Evolutionary conservation across 2,888 invertebrate species (phyloP), one percentile per base, ranked within the genome.

Genomic region (Acleris emargana): DNA sequence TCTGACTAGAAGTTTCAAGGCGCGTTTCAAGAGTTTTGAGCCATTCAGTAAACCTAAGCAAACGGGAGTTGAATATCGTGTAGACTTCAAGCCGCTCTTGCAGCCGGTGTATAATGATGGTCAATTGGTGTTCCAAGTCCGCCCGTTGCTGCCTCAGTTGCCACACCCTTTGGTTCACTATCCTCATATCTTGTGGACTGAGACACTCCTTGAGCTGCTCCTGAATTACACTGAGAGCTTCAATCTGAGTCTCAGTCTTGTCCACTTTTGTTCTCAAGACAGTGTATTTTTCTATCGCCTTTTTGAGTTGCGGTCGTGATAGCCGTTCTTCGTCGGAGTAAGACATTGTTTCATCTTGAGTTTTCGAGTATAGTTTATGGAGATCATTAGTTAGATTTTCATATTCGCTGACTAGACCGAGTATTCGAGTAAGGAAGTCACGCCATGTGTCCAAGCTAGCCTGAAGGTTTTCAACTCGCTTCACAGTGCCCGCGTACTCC

Each of bases 121-220:
- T 94, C 1, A 97, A 87, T 79, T 97, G 96, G 74, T 97, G 96
- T 74, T 97, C 96, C 3, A 97, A 84, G 73, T 97, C 97, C 0
- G 95, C 95, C 72, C 97, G 95, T 75, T 96, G 96, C 79, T 97
- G 97, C 84, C 95, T 94, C 60, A 97, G 84, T 68, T 97, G 93
- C 94, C 97, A 96, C 69, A 96, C 94, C 71, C 94, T 94, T 80
- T 97, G 97, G 72, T 95, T 95, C 55, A 97, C 94, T 16, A 95
- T 92, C 80, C 97, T 96, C 86, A 97, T 95, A 78, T 98, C 97
- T 54, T 95, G 94, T 0, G 97, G 97, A 81, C 96, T 97, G 5
- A 97, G 93, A 74, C 96, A 96, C 80, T 97, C 97, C 76, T 97
- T 96, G 3, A 98, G 89, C 83, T 97, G 96, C 81, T 97, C 97